Percentiles rank a stretch among this genome's conserved stretches.
Conservation (phyloP, 2,113 vertebrate genomes). For the Talpa occidentalis region DNA sequence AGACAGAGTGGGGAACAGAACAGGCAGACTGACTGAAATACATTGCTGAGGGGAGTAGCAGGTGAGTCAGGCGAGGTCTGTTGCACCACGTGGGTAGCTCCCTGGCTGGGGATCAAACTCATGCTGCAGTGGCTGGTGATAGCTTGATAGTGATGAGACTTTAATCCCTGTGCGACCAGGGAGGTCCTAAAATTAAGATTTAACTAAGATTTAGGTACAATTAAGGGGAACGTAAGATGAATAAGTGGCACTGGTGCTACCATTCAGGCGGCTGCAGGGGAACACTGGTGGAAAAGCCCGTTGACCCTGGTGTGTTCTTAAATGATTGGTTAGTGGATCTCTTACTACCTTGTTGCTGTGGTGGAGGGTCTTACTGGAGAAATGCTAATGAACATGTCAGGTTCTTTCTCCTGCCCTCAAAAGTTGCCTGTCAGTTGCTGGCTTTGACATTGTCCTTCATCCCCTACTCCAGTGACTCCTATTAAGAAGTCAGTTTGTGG, state of each 20-base stretch:
- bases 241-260: background rate
- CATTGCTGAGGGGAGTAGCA: no score
- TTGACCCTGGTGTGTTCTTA: constrained; percentile 18
- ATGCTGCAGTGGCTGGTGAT: no score
- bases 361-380: background rate
- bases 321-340: constrained; percentile 52
- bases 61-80: no score
- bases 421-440: constrained; percentile 47
- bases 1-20: no score
- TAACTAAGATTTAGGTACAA: background rate
- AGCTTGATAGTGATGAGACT: no score
- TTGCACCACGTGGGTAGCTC: no score
- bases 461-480: background rate
- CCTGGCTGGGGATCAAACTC: no score
- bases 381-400: constrained; percentile 67
- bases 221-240: background rate
- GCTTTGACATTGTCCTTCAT: constrained; percentile 57
- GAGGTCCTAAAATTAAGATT: no score
- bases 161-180: no score
- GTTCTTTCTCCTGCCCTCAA: constrained; percentile 62
- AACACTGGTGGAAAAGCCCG: background rate
- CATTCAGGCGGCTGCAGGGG: background rate
- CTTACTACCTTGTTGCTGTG: constrained; percentile 61
- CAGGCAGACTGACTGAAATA: no score
- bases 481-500: constrained; percentile 72